Conservation (phyloP, 2,888 invertebrate genomes). For the Andrena camellia region DNA sequence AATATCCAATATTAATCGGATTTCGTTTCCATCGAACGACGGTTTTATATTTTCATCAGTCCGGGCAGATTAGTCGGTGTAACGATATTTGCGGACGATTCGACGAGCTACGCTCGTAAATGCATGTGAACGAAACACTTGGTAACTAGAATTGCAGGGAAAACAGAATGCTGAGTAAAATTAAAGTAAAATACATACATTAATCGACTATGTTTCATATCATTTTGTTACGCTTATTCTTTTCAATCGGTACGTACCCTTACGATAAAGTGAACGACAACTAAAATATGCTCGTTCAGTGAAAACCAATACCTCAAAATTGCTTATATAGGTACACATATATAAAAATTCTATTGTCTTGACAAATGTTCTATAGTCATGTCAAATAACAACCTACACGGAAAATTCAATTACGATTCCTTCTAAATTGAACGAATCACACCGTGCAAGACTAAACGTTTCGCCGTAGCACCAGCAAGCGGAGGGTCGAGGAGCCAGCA, state of each 20-base stretch:
- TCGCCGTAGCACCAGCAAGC: background rate
- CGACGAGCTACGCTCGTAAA: constrained; percentile 9
- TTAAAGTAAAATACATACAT: too few relatives aligned
- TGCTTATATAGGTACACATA: too few relatives aligned
- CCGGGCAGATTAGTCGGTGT: constrained; percentile 37
- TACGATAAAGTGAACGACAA: too few relatives aligned
- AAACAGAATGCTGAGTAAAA: too few relatives aligned
- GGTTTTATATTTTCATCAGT: constrained; percentile 44
- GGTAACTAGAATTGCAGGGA: constrained; percentile 11
- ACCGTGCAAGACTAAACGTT: background rate
- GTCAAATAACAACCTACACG: too few relatives aligned
- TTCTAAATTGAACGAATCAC: background rate
- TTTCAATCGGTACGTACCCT: too few relatives aligned
- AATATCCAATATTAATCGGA: constrained; percentile 69
- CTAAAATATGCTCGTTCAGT: too few relatives aligned
- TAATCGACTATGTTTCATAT: too few relatives aligned
- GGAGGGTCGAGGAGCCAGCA: background rate
- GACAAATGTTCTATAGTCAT: too few relatives aligned
- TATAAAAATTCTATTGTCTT: too few relatives aligned
- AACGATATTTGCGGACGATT: constrained; percentile 34
- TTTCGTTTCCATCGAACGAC: constrained; percentile 39
- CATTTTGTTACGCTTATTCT: too few relatives aligned
- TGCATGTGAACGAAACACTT: constrained; percentile 1
- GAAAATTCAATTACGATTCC: background rate
- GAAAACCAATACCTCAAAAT: too few relatives aligned